These are phyloP conservation scores for Taurulus bubalis DNA, from an alignment of 2,113 vertebrate genomes.

Conservation along the genomic window DNA sequence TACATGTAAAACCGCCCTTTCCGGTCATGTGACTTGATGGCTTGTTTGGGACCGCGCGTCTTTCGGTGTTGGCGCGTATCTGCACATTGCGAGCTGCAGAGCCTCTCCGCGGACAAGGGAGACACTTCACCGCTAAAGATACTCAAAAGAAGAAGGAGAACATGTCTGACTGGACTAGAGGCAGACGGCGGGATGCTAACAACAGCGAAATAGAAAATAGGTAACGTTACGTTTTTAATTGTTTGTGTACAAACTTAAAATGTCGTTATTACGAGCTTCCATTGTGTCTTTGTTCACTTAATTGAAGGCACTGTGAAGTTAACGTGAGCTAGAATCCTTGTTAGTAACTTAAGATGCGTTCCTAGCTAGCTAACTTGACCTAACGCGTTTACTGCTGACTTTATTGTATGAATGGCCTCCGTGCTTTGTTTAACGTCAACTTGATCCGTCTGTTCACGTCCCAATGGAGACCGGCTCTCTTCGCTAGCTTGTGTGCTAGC, in stretches of 20 bases:
- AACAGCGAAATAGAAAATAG: slow-evolving; percentile 9
- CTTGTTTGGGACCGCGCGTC: slow-evolving; percentile 47
- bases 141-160: neutral
- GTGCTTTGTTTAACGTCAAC: neutral
- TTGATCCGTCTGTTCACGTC: neutral
- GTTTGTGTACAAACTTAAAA: neutral
- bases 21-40: slow-evolving; percentile 50
- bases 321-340: neutral
- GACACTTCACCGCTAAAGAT: neutral
- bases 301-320: neutral
- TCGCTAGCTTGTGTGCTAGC: neutral
- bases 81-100: neutral
- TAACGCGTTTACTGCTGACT: neutral
- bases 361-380: neutral
- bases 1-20: slow-evolving; percentile 15
- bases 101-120: neutral
- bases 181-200: neutral
- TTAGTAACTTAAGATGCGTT: neutral
- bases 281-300: neutral
- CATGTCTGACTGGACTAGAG: slow-evolving; percentile 37
- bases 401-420: neutral
- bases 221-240: slow-evolving; percentile 1
- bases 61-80: slow-evolving; percentile 61
- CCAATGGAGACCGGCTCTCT: neutral
- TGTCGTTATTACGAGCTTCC: neutral